Percentiles rank a stretch among this genome's conserved stretches.
phyloP scores from a whole-genome alignment of 2,113 vertebrate species.

The Ophthalmolycus amberensis region DNA sequence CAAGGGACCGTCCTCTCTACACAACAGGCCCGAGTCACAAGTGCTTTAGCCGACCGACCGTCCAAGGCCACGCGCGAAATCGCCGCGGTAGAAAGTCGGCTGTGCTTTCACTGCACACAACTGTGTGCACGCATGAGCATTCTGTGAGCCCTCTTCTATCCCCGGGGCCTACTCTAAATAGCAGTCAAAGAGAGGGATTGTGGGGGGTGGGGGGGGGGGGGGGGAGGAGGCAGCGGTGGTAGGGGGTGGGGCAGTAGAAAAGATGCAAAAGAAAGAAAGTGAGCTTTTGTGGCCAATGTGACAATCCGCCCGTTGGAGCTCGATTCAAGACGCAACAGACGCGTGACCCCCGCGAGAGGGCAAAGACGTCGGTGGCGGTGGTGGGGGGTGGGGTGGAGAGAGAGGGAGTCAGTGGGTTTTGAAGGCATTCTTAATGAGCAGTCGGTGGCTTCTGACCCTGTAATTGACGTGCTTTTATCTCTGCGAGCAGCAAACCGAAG shows the following conservation, averaged over 20 bases:
- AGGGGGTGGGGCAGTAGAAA: conserved; percentile 45
- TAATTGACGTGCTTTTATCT: conserved; percentile 71
- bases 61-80: conserved; percentile 10
- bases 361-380: not conserved
- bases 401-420: conserved; percentile 19
- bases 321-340: not conserved
- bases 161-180: conserved; percentile 78
- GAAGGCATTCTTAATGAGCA: conserved; percentile 60
- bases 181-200: conserved; percentile 77
- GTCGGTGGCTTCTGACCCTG: conserved; percentile 58
- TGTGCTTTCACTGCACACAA: conserved; percentile 62
- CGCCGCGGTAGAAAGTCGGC: conserved; percentile 34
- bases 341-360: not conserved
- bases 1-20: conserved; percentile 6
- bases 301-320: conserved; percentile 8
- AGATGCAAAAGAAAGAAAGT: conserved; percentile 58
- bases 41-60: conserved; percentile 19
- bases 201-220: conserved; percentile 72
- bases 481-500: conserved; percentile 32
- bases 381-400: not conserved
- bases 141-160: conserved; percentile 70
- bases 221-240: conserved; percentile 38
- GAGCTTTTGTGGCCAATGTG: conserved; percentile 48
- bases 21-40: conserved; percentile 20
- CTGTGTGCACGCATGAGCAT: conserved; percentile 50